Evolutionary conservation across 1,140 invertebrate species (phyloP).

Genomic region (Musca vetustissima): DNA sequence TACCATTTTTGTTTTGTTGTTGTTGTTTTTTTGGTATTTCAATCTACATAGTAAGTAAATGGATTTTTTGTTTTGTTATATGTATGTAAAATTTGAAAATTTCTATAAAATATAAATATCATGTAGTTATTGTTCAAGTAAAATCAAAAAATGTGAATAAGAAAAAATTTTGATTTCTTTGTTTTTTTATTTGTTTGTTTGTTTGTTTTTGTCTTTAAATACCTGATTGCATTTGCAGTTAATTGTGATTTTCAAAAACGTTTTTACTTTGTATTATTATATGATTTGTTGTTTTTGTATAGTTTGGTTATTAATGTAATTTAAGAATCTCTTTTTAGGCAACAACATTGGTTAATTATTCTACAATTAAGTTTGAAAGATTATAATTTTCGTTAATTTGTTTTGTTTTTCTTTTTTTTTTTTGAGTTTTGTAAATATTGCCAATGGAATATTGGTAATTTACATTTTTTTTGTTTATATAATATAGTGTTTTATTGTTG

Average conservation of each 20-base stretch:
- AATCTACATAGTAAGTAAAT: neutral
- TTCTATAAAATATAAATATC: constrained; percentile 25
- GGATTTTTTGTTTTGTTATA: neutral
- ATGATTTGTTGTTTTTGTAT: neutral
- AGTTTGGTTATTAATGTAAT: neutral
- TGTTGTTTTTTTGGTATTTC: neutral
- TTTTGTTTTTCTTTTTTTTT: too few species aligned
- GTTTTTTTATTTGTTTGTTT: neutral
- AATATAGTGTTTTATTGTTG: neutral
- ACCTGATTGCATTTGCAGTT: constrained; percentile 24
- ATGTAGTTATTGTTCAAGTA: constrained; percentile 8
- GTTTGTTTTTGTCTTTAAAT: constrained; percentile 18
- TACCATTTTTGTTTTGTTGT: neutral
- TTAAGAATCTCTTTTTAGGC: constrained; percentile 3
- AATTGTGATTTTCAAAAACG: constrained; percentile 24
- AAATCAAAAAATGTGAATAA: constrained; percentile 18
- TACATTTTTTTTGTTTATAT: neutral
- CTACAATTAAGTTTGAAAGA: neutral
- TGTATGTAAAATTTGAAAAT: constrained; percentile 21
- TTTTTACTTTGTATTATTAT: constrained; percentile 7
- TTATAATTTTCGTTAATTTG: neutral
- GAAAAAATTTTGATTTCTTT: constrained; percentile 20
- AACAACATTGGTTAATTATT: neutral
- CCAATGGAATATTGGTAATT: neutral
- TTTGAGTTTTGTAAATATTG: neutral